Conservation (phyloP, 2,797 vertebrate genomes). For the Acipenser transmontanus region DNA sequence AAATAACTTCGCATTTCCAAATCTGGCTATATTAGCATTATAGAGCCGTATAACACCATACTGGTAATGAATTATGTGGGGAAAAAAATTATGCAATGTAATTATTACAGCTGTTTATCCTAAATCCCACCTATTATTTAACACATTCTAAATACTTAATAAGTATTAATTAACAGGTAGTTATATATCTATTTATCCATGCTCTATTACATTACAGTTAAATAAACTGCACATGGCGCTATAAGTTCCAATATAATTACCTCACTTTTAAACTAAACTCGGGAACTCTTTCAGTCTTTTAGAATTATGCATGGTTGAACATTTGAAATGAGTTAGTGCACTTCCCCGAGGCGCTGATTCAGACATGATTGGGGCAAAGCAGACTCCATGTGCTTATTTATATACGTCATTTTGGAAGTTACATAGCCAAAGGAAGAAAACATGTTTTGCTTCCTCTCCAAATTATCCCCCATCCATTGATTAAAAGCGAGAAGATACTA, state of each 20-base stretch:
- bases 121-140: too few species aligned
- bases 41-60: too few species aligned
- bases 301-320: slow-evolving; percentile 79
- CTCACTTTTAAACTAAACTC: slow-evolving; percentile 38
- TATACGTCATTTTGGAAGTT: slow-evolving; percentile 82
- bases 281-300: slow-evolving; percentile 63
- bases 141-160: too few species aligned
- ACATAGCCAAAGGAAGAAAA: slow-evolving; percentile 70
- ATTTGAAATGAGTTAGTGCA: slow-evolving; percentile 91
- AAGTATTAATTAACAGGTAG: too few species aligned
- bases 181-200: too few species aligned
- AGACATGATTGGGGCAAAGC: slow-evolving; percentile 89
- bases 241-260: slow-evolving; percentile 44
- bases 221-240: neutral
- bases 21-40: too few species aligned
- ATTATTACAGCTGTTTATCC: too few species aligned
- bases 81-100: too few species aligned
- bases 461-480: slow-evolving; percentile 59
- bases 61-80: too few species aligned
- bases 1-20: too few species aligned
- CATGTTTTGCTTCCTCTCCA: slow-evolving; percentile 52
- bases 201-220: too few species aligned
- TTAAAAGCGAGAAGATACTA: slow-evolving; percentile 60
- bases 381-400: slow-evolving; percentile 86
- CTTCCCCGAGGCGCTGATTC: slow-evolving; percentile 81